Conservation (phyloP, 2,888 invertebrate genomes). For the Tiliacea citrago region DNA sequence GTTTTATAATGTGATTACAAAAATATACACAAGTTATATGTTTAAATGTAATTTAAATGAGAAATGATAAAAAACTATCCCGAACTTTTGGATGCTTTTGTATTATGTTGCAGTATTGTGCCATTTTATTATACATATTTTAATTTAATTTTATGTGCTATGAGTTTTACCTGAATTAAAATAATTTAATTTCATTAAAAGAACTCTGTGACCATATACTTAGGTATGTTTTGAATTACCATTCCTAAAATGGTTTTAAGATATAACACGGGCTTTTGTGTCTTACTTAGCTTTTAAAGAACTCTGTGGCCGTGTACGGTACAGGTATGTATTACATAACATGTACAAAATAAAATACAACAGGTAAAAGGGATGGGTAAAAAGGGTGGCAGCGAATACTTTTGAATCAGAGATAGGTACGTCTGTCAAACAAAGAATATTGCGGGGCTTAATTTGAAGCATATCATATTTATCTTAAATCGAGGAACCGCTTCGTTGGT, state of each 20-base stretch:
- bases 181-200: too few relatives aligned
- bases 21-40: too few relatives aligned
- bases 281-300: background rate
- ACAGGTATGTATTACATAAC: conserved; percentile 4
- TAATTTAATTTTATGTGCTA: too few relatives aligned
- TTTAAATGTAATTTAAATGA: too few relatives aligned
- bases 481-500: conserved; percentile 4
- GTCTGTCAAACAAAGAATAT: conserved; percentile 48
- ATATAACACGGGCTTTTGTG: background rate
- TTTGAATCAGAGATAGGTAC: conserved; percentile 23
- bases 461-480: conserved; percentile 36
- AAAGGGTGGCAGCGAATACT: conserved; percentile 29
- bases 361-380: background rate
- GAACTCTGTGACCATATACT: too few relatives aligned
- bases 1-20: too few relatives aligned
- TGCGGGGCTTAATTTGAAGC: conserved; percentile 43
- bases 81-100: too few relatives aligned
- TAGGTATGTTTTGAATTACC: background rate
- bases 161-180: too few relatives aligned
- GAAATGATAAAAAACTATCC: too few relatives aligned
- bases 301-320: background rate
- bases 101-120: too few relatives aligned
- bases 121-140: too few relatives aligned
- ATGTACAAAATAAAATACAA: conserved; percentile 21
- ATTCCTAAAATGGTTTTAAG: background rate